These are phyloP conservation scores for Mesopsocus fuscifrons DNA, from an alignment of 2,888 invertebrate species.

Conservation along the genomic window DNA sequence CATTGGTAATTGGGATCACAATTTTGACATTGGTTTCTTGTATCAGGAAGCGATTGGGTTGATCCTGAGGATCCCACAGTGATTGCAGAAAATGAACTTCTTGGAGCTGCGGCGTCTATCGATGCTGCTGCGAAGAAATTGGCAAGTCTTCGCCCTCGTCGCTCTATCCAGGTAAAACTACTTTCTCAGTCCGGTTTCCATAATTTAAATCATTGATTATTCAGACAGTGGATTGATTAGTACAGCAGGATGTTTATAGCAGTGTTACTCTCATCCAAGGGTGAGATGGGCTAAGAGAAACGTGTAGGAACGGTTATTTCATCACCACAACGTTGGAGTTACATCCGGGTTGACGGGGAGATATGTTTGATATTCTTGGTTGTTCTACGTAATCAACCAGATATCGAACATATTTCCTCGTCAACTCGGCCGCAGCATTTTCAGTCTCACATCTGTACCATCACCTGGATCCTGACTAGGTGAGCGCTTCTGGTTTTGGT, in stretches of 20 bases:
- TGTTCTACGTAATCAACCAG: constrained; percentile 79
- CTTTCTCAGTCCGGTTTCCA: constrained; percentile 8
- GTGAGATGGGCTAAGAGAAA: constrained; percentile 12
- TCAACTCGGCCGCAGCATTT: too few species aligned
- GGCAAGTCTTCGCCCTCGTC: constrained; percentile 73
- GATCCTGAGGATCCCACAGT: constrained; percentile 95
- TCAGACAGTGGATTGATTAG: constrained; percentile 9
- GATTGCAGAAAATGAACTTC: constrained; percentile 90
- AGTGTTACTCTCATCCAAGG: too few species aligned
- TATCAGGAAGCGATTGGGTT: constrained; percentile 77
- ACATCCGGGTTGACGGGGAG: too few species aligned
- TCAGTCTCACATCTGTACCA: too few species aligned
- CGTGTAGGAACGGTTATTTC: too few species aligned
- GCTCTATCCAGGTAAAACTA: constrained; percentile 48
- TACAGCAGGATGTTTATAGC: too few species aligned
- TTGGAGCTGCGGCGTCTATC: constrained; percentile 94
- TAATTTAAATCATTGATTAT: constrained; percentile 5
- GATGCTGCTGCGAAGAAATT: constrained; percentile 95
- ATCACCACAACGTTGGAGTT: too few species aligned
- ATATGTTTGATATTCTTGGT: constrained; percentile 99
- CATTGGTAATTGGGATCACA: too few species aligned
- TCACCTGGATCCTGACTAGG: too few species aligned
- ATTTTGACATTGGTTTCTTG: too few species aligned
- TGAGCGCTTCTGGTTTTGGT: too few species aligned
- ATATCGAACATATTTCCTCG: constrained; percentile 99